Evolutionary conservation across 1,140 invertebrate species (phyloP).

Genomic region (Diachasma alloeum): DNA sequence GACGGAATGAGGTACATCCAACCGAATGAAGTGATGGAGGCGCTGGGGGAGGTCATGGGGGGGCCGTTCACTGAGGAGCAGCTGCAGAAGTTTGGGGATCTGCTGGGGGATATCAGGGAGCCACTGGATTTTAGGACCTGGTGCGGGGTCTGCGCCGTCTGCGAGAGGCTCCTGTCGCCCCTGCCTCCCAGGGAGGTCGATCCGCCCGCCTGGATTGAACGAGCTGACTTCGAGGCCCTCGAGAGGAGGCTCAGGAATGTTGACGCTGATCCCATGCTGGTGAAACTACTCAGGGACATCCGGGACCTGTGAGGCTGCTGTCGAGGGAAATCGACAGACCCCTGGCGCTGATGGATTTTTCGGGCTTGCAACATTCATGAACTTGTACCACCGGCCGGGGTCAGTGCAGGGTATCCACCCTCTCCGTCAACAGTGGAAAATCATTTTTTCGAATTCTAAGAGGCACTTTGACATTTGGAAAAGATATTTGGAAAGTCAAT

Average conservation of each 20-base stretch:
- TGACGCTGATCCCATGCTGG: slow-evolving; percentile 37
- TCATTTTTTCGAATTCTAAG: too few relatives aligned
- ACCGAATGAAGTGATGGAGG: slow-evolving; percentile 63
- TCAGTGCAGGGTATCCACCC: too few relatives aligned
- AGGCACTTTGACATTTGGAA: too few relatives aligned
- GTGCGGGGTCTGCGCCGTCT: slow-evolving; percentile 74
- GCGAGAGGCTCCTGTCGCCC: slow-evolving; percentile 69
- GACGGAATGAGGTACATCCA: slow-evolving; percentile 51
- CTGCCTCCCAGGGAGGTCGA: slow-evolving; percentile 63
- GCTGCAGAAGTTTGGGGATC: slow-evolving; percentile 53
- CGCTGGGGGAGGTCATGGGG: slow-evolving; percentile 71
- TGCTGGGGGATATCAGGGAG: slow-evolving; percentile 64
- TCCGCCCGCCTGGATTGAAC: slow-evolving; percentile 62
- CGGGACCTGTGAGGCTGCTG: slow-evolving; percentile 34
- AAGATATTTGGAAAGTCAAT: too few relatives aligned
- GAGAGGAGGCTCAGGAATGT: slow-evolving; percentile 45
- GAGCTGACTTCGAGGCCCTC: slow-evolving; percentile 52
- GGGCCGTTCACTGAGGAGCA: slow-evolving; percentile 65
- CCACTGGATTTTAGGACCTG: slow-evolving; percentile 71
- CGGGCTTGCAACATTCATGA: too few relatives aligned
- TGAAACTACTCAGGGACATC: slow-evolving; percentile 49
- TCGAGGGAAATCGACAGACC: too few relatives aligned
- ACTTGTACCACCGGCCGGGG: too few relatives aligned
- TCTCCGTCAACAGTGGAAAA: too few relatives aligned
- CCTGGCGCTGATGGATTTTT: too few relatives aligned